phyloP scores from a whole-genome alignment of 2,113 vertebrate genomes.

The Cygnus buccinator region DNA sequence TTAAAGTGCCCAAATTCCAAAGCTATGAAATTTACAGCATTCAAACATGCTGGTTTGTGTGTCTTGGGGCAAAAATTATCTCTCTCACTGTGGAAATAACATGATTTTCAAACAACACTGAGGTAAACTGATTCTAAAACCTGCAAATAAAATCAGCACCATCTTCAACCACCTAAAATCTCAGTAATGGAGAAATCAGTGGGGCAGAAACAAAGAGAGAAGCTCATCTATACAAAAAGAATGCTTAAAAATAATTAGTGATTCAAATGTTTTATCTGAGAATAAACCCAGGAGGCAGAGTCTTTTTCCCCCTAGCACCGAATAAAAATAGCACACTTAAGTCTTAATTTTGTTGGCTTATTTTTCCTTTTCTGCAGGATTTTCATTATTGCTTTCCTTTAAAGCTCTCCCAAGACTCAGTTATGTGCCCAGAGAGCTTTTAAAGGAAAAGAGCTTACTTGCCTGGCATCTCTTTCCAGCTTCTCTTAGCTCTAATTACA shows the following conservation, averaged over 20 bases:
- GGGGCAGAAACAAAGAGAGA: not conserved
- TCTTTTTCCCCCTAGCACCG: not conserved
- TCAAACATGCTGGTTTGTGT: not conserved
- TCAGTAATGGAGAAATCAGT: not conserved
- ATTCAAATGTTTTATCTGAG: slow-evolving; percentile 28
- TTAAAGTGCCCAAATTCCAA: not conserved
- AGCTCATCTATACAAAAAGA: not conserved
- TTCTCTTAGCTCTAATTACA: slow-evolving; percentile 46
- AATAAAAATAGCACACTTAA: slow-evolving; percentile 42
- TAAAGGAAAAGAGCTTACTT: slow-evolving; percentile 16
- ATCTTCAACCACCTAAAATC: not conserved
- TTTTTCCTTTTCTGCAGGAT: slow-evolving; percentile 58
- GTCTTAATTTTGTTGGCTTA: slow-evolving; percentile 40
- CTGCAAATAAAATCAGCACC: not conserved
- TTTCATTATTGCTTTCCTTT: slow-evolving; percentile 49
- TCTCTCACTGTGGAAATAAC: not conserved
- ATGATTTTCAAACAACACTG: not conserved
- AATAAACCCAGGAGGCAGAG: not conserved
- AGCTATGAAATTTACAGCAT: not conserved
- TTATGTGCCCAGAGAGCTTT: slow-evolving; percentile 11
- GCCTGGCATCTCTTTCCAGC: not conserved
- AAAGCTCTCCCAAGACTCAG: slow-evolving; percentile 30
- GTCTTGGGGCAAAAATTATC: not conserved
- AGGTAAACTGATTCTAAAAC: not conserved
- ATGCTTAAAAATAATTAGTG: not conserved